A percentile compares a stretch with the other conserved stretches of the same genome.
Evolutionary conservation across 1,140 invertebrate species (phyloP).

Genomic region (Cydia pomonella): DNA sequence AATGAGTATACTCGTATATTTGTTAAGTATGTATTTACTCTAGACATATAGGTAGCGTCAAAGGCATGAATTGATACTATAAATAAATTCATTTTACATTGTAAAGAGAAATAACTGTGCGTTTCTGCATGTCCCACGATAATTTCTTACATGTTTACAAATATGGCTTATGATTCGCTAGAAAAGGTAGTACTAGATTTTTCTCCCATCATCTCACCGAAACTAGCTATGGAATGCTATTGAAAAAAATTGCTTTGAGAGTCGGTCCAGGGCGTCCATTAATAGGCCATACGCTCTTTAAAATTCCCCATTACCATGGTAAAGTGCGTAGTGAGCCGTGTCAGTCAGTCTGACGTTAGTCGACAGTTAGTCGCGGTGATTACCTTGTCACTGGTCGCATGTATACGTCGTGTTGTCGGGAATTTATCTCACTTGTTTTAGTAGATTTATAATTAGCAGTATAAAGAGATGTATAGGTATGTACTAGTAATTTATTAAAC

Average conservation of each 20-base stretch:
- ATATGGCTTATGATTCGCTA: background rate
- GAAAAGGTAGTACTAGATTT: constrained; percentile 2
- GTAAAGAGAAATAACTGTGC: background rate
- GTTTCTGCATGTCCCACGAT: background rate
- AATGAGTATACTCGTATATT: no score
- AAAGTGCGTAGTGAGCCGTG: background rate
- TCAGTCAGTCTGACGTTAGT: background rate
- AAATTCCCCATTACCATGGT: background rate
- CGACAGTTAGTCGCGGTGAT: background rate
- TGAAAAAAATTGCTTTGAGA: background rate
- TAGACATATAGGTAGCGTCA: no score
- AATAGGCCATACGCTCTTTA: background rate
- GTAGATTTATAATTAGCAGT: constrained; percentile 10
- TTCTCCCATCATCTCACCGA: constrained; percentile 6
- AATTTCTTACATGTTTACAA: background rate
- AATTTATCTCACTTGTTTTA: constrained; percentile 20
- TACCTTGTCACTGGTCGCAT: background rate
- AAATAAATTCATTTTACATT: background rate
- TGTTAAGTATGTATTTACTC: no score
- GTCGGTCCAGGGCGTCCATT: background rate
- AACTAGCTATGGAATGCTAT: background rate
- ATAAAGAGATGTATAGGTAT: constrained; percentile 6
- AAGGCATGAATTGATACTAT: background rate
- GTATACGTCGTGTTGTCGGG: constrained; percentile 4
- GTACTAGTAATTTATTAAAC: background rate